Conservation (phyloP, 2,797 vertebrate species). For the Pipistrellus pipistrellus region DNA sequence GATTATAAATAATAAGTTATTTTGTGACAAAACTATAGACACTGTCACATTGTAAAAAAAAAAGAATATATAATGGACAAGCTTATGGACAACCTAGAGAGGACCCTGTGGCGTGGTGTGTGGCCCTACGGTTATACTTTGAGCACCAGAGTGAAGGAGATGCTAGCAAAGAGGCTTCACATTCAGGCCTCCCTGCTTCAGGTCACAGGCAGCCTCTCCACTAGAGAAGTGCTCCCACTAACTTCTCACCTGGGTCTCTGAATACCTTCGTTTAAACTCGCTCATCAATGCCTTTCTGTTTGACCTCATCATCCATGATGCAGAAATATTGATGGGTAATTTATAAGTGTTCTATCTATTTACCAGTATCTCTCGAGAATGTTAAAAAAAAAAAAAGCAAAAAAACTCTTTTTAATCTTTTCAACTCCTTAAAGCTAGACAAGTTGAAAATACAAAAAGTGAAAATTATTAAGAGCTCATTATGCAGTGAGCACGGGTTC, state of each 20-base stretch:
- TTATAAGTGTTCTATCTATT: neutral
- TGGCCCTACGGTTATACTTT: neutral
- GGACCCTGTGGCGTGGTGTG: neutral
- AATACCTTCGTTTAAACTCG: conserved; percentile 7
- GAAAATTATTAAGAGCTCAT: neutral
- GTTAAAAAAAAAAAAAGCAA: too few species aligned
- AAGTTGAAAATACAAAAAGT: conserved; percentile 24
- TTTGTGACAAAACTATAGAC: neutral
- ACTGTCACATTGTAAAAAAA: neutral
- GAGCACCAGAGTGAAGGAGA: neutral
- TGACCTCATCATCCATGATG: neutral
- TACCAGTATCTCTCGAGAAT: neutral
- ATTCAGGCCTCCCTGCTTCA: neutral
- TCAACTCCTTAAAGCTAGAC: conserved; percentile 9
- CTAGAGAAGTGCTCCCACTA: neutral
- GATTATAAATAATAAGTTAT: neutral
- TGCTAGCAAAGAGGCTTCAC: neutral
- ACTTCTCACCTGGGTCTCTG: neutral
- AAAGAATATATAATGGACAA: neutral
- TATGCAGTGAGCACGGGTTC: neutral
- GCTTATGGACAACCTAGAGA: neutral
- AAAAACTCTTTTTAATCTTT: neutral
- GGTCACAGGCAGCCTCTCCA: neutral
- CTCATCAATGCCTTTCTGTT: neutral
- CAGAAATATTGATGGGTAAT: neutral